A percentile compares a stretch with the other conserved stretches of the same genome.
Evolutionary conservation across 92 coral and sea anemone genomes (phyloP).

Genomic region (Pocillopora meandrina): DNA sequence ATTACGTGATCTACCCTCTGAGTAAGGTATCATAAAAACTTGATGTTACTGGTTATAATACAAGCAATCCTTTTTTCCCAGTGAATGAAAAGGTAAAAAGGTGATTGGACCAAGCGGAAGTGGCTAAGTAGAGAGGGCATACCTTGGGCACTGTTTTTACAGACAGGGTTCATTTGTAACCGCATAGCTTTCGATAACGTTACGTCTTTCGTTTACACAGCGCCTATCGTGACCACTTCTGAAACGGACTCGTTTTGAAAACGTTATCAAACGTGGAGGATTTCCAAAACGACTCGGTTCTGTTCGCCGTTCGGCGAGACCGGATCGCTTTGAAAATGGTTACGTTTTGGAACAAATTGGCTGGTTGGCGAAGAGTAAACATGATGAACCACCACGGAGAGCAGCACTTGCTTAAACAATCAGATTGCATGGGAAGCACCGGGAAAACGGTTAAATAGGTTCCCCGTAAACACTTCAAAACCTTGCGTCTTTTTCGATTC

Average conservation of each 20-base stretch:
- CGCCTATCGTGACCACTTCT: no score
- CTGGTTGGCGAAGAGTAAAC: no score
- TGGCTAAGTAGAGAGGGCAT: slow-evolving; percentile 37
- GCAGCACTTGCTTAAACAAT: no score
- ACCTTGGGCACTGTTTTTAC: slow-evolving; percentile 44
- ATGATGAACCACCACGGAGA: no score
- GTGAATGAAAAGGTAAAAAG: slow-evolving; percentile 20
- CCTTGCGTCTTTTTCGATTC: no score
- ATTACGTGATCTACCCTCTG: no score
- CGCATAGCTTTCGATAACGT: slow-evolving; percentile 11
- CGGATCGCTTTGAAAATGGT: slow-evolving; percentile 26
- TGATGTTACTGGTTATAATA: slow-evolving; percentile 17
- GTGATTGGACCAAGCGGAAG: slow-evolving; percentile 12
- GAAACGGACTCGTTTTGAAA: no score
- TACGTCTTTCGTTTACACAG: background rate
- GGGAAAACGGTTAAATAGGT: no score
- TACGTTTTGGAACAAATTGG: background rate
- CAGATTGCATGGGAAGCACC: no score
- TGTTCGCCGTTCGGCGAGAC: slow-evolving; percentile 24
- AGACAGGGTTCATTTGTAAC: slow-evolving; percentile 39
- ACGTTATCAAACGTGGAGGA: no score
- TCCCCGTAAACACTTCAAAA: no score
- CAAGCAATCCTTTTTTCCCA: slow-evolving; percentile 11
- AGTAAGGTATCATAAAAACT: background rate
- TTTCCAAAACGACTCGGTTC: slow-evolving; percentile 6